These are phyloP conservation scores for Periphyllus acericola DNA, from an alignment of 2,888 invertebrate genomes.

Conservation along the genomic window DNA sequence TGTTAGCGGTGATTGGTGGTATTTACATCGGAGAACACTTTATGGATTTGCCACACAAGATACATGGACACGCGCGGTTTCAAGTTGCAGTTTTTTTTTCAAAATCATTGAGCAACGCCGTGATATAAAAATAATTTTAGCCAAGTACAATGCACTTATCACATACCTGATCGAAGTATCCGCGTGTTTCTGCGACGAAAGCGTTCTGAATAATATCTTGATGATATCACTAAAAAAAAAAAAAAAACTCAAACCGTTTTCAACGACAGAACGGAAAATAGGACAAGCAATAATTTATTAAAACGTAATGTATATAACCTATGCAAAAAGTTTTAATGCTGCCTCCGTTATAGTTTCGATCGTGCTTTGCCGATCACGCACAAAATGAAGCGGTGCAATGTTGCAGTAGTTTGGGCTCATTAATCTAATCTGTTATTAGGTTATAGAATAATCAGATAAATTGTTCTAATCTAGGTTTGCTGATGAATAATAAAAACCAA, in stretches of 20 bases:
- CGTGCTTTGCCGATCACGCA: slow-evolving; percentile 30
- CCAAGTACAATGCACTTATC: too few species aligned
- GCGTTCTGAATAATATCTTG: neutral
- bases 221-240: neutral
- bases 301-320: too few species aligned
- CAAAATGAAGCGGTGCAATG: slow-evolving; percentile 6
- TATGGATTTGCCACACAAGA: neutral
- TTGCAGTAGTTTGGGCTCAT: slow-evolving; percentile 13
- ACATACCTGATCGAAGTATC: neutral
- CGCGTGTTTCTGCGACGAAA: neutral
- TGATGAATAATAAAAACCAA: slow-evolving; percentile 30
- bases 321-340: neutral
- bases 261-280: neutral
- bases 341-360: neutral
- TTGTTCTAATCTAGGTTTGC: slow-evolving; percentile 28
- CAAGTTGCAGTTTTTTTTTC: neutral
- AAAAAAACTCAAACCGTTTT: neutral
- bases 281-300: neutral
- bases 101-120: neutral
- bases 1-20: too few species aligned
- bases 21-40: too few species aligned
- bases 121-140: neutral
- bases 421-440: slow-evolving; percentile 57
- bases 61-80: neutral
- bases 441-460: slow-evolving; percentile 55